Base-by-base conservation (phyloP, 2,888 invertebrate species). In the Oligia latruncula region DNA sequence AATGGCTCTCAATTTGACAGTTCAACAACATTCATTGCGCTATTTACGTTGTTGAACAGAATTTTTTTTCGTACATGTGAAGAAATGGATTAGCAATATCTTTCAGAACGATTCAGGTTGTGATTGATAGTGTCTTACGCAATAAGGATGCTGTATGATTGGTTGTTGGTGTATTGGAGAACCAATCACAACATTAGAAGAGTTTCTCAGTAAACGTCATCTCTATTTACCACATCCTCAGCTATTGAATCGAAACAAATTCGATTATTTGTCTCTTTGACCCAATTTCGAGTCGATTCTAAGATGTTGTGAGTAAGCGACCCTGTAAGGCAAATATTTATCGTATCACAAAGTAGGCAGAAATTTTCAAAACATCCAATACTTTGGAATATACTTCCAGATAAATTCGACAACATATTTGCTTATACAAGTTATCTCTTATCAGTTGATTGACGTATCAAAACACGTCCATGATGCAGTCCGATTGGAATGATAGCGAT, bases 401-500 rank as follows among this genome's bases (percentile, higher is more conserved):
- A 87, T 85, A 86, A 82, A 74, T 20, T 71, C 71, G 75, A 83
- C 81, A 79, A 82, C 84, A 77, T 89, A 86, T 88, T 82, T 88
- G 73, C 71, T 88, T 74, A 74, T 73, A 62, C 71, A 52, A 49
- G 43, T 20, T 90, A 90, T 90, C 90, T 73, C 35, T 76, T 90
- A 90, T 91, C 91, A 80, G 40, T 81, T 89, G 90, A 90, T 89
- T 90, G 90, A 89, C 85, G 90, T 91, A 91, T 92, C 89, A 83
- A 65, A 73, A 85, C 77, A 73, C 43, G 60, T 62, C 40, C 29
- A 9, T 46, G 72, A 77, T 84, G 84, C 81, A 78, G 68, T 29
- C 58, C 66, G 49, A 74, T 49, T 40, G 65, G n/a, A 67, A 35
- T 35, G 72, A 86, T 86, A 82, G 65, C 64, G n/a, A 52, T 65